Base-by-base conservation (phyloP, 1,140 invertebrate species). In the Megalopta genalis region DNA sequence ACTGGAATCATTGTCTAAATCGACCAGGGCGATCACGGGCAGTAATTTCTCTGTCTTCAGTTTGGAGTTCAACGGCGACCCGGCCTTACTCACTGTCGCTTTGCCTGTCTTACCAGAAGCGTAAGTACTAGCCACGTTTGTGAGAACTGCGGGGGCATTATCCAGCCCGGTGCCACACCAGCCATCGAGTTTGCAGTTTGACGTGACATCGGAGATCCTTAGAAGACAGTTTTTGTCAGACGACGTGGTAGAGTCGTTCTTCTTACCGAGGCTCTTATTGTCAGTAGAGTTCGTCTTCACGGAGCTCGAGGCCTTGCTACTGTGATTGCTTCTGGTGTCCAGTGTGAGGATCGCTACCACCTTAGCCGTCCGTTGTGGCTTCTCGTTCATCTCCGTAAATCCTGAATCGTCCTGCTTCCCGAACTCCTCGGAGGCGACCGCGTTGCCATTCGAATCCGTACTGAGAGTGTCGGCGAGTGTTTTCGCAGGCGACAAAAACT, bases 361-460 rank as follows among this genome's bases (percentile, higher is more conserved):
- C 59, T 93, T 93, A 0, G 91, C 92, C 0, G 91, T 92, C 42
- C 91, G 86, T 32, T 92, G 92, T 0, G 91, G 92, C 66, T 87
- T 91, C 14, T 92, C 91, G 14, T 75, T 65, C 2, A 74, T 3
- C 7, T 79, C 68, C 6, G 46, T 52, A 5, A 64, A 72, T 21
- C 49, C 65, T 23, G 37, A 18, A 5, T 81, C 54, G 1, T 81
- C 73, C n/a, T 67, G 69, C 64, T 78, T 80, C 52, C 37, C 7
- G 2, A 64, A 65, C 12, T 69, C 23, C n/a, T 85, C 85, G 0
- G 79, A 66, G 1, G 69, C 81, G 5, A 88, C 74, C 0, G 88
- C 87, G 68, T 90, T 90, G 0, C 88, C 89, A 52, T 90, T 90
- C 7, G 89, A 85, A 62, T 90, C 88, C 0, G 84, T 88, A 23